These are phyloP conservation scores for Paragorgia papillata DNA, from an alignment of 92 coral and sea anemone genomes.

Conservation along the genomic window DNA sequence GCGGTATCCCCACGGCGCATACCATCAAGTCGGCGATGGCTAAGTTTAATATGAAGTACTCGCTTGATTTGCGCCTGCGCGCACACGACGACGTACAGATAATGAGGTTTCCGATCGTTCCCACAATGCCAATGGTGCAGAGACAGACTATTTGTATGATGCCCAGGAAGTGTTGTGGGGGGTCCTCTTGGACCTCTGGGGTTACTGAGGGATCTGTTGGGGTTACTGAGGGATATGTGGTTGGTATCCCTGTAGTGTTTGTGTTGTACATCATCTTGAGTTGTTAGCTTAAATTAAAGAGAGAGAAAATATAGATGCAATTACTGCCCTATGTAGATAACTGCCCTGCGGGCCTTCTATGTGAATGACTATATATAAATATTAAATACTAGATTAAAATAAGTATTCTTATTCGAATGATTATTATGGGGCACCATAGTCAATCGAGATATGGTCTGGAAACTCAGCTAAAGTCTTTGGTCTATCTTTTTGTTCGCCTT, in stretches of 20 bases:
- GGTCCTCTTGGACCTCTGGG: neutral
- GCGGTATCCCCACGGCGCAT: conserved; percentile 43
- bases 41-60: conserved; percentile 69
- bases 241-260: neutral
- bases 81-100: conserved; percentile 52
- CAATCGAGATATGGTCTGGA: too few species aligned
- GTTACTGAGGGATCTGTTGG: neutral
- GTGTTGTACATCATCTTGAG: neutral
- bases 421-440: too few species aligned
- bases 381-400: too few species aligned
- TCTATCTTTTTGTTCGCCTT: too few species aligned
- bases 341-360: too few species aligned
- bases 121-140: conserved; percentile 57
- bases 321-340: too few species aligned
- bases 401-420: too few species aligned
- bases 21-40: conserved; percentile 65
- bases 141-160: conserved; percentile 57
- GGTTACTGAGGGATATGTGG: neutral
- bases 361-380: too few species aligned
- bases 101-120: conserved; percentile 60
- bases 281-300: too few species aligned
- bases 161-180: neutral
- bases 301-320: too few species aligned
- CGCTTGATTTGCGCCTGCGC: conserved; percentile 62
- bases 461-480: too few species aligned